Conservation (phyloP, 1,140 invertebrate genomes). For the Charaxes varanes region DNA sequence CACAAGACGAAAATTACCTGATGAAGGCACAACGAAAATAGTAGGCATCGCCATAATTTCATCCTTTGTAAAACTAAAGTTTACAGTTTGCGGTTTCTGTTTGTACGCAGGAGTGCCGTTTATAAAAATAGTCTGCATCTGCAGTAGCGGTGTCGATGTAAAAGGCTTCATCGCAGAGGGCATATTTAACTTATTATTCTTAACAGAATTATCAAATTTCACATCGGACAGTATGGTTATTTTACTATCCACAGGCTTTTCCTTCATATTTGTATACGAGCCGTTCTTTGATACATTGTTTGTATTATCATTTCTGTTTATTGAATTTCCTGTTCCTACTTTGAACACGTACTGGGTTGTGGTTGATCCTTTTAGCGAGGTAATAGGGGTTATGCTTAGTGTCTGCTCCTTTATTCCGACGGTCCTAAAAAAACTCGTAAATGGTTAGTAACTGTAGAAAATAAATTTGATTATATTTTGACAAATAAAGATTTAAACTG, state of each 20-base stretch:
- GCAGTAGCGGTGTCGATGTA: slow-evolving; percentile 40
- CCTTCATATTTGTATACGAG: slow-evolving; percentile 11
- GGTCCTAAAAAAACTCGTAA: too few species aligned
- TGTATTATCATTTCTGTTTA: slow-evolving; percentile 1
- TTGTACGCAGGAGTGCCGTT: slow-evolving; percentile 53
- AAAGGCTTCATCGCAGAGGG: slow-evolving; percentile 32
- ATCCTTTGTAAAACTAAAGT: slow-evolving; percentile 47
- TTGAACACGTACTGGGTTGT: too few species aligned
- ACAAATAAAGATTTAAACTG: too few species aligned
- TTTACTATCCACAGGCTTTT: slow-evolving; percentile 36
- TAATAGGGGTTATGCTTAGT: too few species aligned
- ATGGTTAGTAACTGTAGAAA: too few species aligned
- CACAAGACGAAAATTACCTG: slow-evolving; percentile 47
- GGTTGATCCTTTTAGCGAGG: too few species aligned
- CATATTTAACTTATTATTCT: slow-evolving; percentile 17
- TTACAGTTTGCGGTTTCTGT: slow-evolving; percentile 18
- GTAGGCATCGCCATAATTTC: slow-evolving; percentile 70
- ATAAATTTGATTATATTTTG: too few species aligned
- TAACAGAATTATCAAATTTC: slow-evolving; percentile 42
- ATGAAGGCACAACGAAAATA: slow-evolving; percentile 47
- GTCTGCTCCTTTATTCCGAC: too few species aligned
- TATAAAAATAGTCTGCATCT: slow-evolving; percentile 52
- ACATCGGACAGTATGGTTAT: slow-evolving; percentile 58
- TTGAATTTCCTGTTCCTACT: too few species aligned
- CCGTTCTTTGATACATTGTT: slow-evolving; percentile 5